Evolutionary conservation across 2,888 invertebrate species (phyloP).

Genomic region (Meteorus cinctellus): DNA sequence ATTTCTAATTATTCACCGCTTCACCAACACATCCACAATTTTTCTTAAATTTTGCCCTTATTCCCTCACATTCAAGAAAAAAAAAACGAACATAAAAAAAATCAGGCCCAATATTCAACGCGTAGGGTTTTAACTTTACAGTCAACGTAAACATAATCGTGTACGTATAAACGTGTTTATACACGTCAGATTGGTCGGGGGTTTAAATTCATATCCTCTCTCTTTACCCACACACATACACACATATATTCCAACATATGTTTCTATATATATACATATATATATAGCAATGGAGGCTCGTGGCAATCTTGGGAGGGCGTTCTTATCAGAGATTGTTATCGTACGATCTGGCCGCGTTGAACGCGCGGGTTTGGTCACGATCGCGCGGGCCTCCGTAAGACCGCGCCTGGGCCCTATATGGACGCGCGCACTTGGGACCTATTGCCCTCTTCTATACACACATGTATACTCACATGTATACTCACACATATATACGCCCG

Average conservation of each 20-base stretch:
- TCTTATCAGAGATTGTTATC: constrained; percentile 72
- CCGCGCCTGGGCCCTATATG: constrained; percentile 43
- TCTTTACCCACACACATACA: neutral
- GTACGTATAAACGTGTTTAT: neutral
- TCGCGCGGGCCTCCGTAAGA: constrained; percentile 58
- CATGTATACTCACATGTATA: neutral
- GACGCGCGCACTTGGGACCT: constrained; percentile 9
- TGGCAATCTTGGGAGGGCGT: constrained; percentile 70
- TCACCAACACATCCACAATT: neutral
- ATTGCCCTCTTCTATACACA: constrained; percentile 15
- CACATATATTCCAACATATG: too few relatives aligned
- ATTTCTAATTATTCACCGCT: too few relatives aligned
- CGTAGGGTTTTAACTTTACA: neutral
- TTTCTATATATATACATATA: neutral
- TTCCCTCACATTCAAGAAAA: too few relatives aligned
- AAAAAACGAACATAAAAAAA: neutral
- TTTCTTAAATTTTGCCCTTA: neutral
- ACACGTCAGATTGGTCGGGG: neutral
- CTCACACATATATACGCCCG: neutral
- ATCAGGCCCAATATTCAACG: neutral
- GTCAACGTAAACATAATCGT: neutral
- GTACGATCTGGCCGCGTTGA: constrained; percentile 70
- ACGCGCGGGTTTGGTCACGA: constrained; percentile 70
- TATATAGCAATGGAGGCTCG: constrained; percentile 15
- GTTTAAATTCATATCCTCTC: neutral